phyloP scores from a whole-genome alignment of 2,113 vertebrate species.

The Scomber scombrus region DNA sequence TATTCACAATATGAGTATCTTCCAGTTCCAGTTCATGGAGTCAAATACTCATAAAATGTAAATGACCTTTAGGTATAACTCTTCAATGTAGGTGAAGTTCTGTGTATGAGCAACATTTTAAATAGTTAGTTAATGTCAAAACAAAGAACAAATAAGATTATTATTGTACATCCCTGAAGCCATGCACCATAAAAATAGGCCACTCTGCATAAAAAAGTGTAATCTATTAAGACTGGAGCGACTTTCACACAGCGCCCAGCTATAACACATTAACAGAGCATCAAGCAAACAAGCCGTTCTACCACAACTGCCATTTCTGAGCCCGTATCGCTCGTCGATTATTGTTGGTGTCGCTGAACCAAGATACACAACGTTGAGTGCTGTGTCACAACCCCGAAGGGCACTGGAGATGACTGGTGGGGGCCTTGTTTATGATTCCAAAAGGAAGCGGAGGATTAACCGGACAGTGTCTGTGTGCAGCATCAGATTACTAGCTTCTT shows the following conservation, averaged over 20 bases:
- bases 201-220: background rate
- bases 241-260: too few relatives aligned
- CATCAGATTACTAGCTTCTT: slow-evolving; percentile 80
- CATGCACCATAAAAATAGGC: too few relatives aligned
- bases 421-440: slow-evolving; percentile 66
- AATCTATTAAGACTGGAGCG: background rate
- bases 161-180: too few relatives aligned
- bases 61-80: background rate
- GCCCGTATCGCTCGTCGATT: background rate
- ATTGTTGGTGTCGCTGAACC: background rate
- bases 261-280: too few relatives aligned
- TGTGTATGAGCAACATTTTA: background rate
- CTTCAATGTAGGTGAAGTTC: background rate
- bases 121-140: background rate
- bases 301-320: background rate
- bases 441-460: slow-evolving; percentile 73
- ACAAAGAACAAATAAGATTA: background rate
- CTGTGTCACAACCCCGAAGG: slow-evolving; percentile 65
- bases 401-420: slow-evolving; percentile 38
- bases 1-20: background rate
- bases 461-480: slow-evolving; percentile 59
- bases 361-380: slow-evolving; percentile 18
- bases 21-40: background rate
- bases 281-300: too few relatives aligned
- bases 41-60: background rate